A percentile compares a stretch with the other conserved stretches of the same genome.
Evolutionary conservation across 2,113 vertebrate species (phyloP).

Genomic region (Xenotilapia flavipinnis): DNA sequence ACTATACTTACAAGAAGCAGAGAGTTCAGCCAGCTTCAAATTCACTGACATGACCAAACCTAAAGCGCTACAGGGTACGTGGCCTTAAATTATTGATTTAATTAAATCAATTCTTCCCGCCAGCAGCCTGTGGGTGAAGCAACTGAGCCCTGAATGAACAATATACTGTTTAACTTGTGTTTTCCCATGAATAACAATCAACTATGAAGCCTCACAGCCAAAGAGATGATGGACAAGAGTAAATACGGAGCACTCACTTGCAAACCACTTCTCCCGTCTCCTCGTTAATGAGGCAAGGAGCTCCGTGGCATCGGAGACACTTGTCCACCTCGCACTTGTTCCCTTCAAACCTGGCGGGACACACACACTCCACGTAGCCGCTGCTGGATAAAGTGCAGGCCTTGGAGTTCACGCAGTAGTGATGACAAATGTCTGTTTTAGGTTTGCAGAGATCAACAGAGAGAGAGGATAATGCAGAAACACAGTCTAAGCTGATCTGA

Average conservation of each 20-base stretch:
- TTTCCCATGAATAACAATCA: not conserved
- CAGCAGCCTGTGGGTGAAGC: not conserved
- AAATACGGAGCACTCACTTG: slow-evolving; percentile 81
- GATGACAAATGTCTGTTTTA: slow-evolving; percentile 88
- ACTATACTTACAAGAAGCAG: not conserved
- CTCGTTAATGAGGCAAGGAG: slow-evolving; percentile 84
- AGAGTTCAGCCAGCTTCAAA: not conserved
- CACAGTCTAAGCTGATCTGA: slow-evolving; percentile 44
- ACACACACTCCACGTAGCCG: slow-evolving; percentile 88
- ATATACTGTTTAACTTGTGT: not conserved
- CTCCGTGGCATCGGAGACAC: slow-evolving; percentile 87
- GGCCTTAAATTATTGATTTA: not conserved
- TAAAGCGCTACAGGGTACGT: not conserved
- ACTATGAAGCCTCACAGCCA: not conserved
- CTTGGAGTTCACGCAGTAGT: slow-evolving; percentile 94
- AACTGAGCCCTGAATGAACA: not conserved
- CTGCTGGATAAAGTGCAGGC: slow-evolving; percentile 85
- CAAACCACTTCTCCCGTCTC: slow-evolving; percentile 83
- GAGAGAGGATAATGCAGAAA: not conserved
- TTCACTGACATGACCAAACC: not conserved
- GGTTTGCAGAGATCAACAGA: not conserved
- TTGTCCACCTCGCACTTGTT: slow-evolving; percentile 92
- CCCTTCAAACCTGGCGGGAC: slow-evolving; percentile 85
- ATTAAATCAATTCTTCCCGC: slow-evolving; percentile 3
- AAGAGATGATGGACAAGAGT: not conserved